Evolutionary conservation across 2,113 vertebrate species (phyloP), one percentile per base, ranked within the genome.

Genomic region (Plecotus auritus): DNA sequence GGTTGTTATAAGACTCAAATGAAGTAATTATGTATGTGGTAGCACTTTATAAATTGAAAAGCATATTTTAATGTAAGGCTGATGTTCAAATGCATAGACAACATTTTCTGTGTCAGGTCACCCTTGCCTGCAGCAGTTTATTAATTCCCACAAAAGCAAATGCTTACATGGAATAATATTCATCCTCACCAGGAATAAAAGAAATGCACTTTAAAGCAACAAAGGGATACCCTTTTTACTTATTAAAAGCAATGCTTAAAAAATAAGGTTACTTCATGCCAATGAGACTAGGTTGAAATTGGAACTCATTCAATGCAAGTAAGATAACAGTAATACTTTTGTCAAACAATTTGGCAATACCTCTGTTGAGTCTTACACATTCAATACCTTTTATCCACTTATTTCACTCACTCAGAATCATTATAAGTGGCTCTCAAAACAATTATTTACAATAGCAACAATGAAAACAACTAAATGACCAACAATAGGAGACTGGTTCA

Each of bases 221-320:
- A 87, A 78, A 73, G 69, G 89, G 37, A 85, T 74, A 22, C 2
- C 23, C 10, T 32, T 86, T 85, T 83, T 37, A 92, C 37, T 66
- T 76, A 72, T 32, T 35, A 54, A 94, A 94, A 95, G 64, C 78
- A 84, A 80, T n/a, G 1, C 93, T 88, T 90, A 81, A 83, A 93
- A 96, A 95, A 73, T 51, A 83, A 94, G 37, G 22, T 61, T 61
- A 78, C 47, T 23, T 40, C 40, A 20, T 84, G 54, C 12, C 81
- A 84, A 14, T 56, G 37, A 66, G 28, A 64, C 14, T 28, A 40
- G 13, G 5, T 45, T 70, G 51, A 89, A 91, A 91, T 22, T 35
- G 16, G 16, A 37, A 42, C 42, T 91, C 37, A 30, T 45, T 86
- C 40, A 76, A 4, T 49, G 18, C 4, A 92, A 14, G 5, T 42